These are phyloP conservation scores for Arizona elegans DNA, from an alignment of 2,113 vertebrate genomes.

Conservation along the genomic window DNA sequence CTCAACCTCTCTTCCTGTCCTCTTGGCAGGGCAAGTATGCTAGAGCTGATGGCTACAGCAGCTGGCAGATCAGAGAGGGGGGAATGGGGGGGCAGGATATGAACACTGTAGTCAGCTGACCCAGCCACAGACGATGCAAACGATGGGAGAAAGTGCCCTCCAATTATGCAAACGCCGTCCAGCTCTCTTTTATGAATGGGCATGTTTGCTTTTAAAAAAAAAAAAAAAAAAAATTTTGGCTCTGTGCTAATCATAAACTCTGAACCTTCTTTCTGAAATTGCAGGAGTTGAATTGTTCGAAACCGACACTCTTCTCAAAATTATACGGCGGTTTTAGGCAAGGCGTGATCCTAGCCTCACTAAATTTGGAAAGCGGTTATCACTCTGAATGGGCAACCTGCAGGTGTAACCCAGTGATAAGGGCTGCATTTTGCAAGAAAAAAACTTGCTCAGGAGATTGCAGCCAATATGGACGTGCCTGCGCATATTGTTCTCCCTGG, in stretches of 20 bases:
- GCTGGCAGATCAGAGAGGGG: background rate
- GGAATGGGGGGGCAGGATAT: background rate
- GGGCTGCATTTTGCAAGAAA: background rate
- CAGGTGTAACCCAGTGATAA: background rate
- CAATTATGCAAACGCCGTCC: background rate
- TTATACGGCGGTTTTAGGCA: background rate
- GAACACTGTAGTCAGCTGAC: background rate
- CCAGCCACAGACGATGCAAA: background rate
- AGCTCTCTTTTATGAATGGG: background rate
- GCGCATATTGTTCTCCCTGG: background rate
- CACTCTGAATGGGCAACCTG: background rate
- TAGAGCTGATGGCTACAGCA: background rate
- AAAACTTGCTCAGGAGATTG: background rate
- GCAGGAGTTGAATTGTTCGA: background rate
- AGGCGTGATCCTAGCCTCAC: background rate
- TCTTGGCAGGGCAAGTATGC: background rate
- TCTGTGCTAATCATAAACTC: background rate
- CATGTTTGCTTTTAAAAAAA: background rate
- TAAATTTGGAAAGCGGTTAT: background rate
- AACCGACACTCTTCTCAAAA: background rate
- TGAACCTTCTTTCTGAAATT: background rate
- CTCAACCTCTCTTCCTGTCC: background rate
- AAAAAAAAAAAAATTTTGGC: background rate
- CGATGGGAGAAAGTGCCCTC: background rate
- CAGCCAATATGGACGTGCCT: background rate